phyloP scores from a whole-genome alignment of 2,797 vertebrate species.

The Pseudocheirus occidentalis region DNA sequence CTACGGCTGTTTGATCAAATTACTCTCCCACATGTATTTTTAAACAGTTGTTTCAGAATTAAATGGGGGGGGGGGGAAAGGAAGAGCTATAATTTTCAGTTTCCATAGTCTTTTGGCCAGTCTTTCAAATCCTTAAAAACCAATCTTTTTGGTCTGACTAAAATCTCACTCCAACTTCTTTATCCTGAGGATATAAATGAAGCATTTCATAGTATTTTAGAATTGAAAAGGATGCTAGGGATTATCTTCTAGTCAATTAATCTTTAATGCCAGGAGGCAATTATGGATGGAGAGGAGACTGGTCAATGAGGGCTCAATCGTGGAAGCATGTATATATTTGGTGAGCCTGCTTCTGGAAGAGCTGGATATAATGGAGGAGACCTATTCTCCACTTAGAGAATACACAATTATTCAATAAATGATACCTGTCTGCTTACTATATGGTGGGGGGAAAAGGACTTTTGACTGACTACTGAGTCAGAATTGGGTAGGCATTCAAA shows the following conservation, averaged over 20 bases:
- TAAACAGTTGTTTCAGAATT: slow-evolving; percentile 30
- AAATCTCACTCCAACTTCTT: background rate
- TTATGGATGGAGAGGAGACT: fast-evolving
- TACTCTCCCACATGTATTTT: slow-evolving; percentile 33
- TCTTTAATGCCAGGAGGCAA: background rate
- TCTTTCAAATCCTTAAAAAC: background rate
- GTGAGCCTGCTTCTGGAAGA: background rate
- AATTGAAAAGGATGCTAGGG: background rate
- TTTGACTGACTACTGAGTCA: background rate
- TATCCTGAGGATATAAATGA: background rate
- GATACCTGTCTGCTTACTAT: background rate
- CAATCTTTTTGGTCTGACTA: background rate
- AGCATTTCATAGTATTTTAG: background rate
- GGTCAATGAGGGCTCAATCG: background rate
- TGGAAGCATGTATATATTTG: no score
- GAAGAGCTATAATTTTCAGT: slow-evolving; percentile 2
- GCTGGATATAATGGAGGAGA: background rate
- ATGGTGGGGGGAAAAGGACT: background rate
- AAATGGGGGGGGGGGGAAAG: background rate
- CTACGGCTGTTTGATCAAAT: slow-evolving; percentile 38
- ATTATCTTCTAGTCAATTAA: background rate
- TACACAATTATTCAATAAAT: background rate
- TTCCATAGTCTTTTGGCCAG: background rate
- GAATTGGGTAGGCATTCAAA: background rate
- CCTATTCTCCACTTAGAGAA: background rate